Conservation (phyloP, 2,888 invertebrate genomes). For the Adelphocoris suturalis region DNA sequence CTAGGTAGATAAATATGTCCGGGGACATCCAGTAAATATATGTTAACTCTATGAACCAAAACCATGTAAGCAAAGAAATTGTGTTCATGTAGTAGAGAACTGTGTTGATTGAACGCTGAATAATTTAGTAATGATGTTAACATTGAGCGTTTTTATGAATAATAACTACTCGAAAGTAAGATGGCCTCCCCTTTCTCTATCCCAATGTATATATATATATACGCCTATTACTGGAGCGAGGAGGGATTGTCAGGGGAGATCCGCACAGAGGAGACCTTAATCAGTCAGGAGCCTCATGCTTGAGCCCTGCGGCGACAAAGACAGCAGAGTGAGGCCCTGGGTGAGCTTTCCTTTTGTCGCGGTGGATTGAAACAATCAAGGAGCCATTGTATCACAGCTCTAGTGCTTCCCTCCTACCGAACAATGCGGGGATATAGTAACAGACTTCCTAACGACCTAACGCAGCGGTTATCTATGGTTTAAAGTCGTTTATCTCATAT, state of each 20-base stretch:
- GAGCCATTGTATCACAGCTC: slow-evolving; percentile 30
- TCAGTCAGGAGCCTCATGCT: neutral
- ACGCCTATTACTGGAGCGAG: neutral
- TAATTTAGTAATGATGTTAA: too few relatives aligned
- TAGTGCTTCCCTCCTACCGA: neutral
- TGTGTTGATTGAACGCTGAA: too few relatives aligned
- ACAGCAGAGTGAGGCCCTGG: neutral
- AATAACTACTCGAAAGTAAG: too few relatives aligned
- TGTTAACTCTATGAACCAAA: too few relatives aligned
- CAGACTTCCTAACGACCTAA: neutral
- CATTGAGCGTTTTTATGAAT: too few relatives aligned
- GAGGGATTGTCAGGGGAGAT: neutral
- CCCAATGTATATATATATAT: too few relatives aligned
- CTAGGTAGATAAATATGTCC: too few relatives aligned
- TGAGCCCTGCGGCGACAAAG: slow-evolving; percentile 30
- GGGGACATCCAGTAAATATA: too few relatives aligned
- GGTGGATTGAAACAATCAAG: slow-evolving; percentile 27
- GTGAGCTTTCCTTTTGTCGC: slow-evolving; percentile 34
- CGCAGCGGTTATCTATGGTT: neutral
- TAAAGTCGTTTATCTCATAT: too few relatives aligned
- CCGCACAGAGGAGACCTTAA: slow-evolving; percentile 5
- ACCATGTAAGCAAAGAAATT: too few relatives aligned
- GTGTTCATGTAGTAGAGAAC: too few relatives aligned
- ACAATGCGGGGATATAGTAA: neutral
- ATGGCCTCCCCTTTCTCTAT: too few relatives aligned